A percentile compares a stretch with the other conserved stretches of the same genome.
These are phyloP conservation scores for Candoia aspera DNA, from an alignment of 2,113 vertebrate species.

Conservation along the genomic window DNA sequence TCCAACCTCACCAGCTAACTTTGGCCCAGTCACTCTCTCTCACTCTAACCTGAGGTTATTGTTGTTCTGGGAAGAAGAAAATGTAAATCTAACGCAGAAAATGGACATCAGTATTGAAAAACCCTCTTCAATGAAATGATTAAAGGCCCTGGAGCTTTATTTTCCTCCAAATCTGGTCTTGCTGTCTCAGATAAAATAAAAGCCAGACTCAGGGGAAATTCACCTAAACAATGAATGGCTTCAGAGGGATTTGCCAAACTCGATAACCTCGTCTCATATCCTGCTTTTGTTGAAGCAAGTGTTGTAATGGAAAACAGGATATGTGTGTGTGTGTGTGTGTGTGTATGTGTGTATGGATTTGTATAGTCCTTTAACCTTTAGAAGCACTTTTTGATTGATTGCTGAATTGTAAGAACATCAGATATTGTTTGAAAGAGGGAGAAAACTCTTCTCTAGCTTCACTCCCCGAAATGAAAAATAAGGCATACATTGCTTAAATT, in stretches of 20 bases:
- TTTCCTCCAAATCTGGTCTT: neutral
- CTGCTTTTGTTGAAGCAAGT: conserved; percentile 55
- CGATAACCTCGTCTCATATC: conserved; percentile 50
- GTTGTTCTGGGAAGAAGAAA: neutral
- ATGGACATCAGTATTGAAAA: neutral
- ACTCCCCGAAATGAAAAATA: neutral
- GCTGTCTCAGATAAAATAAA: neutral
- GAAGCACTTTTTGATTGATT: conserved; percentile 35
- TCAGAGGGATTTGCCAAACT: conserved; percentile 45
- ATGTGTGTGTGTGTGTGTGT: no score
- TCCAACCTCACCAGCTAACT: neutral
- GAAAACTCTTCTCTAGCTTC: conserved; percentile 7
- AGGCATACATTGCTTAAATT: neutral
- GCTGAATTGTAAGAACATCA: conserved; percentile 4
- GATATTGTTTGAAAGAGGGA: conserved; percentile 9
- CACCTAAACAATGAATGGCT: conserved; percentile 42
- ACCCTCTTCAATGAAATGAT: neutral
- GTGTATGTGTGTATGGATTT: conserved; percentile 43
- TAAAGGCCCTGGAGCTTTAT: neutral
- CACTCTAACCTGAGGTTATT: neutral
- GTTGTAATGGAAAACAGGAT: conserved; percentile 65
- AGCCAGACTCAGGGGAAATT: conserved; percentile 24
- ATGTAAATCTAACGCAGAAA: neutral
- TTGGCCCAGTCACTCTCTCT: neutral
- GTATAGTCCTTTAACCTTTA: conserved; percentile 39